Conservation (phyloP, 1,140 invertebrate species). For the Calephelis nemesis region DNA sequence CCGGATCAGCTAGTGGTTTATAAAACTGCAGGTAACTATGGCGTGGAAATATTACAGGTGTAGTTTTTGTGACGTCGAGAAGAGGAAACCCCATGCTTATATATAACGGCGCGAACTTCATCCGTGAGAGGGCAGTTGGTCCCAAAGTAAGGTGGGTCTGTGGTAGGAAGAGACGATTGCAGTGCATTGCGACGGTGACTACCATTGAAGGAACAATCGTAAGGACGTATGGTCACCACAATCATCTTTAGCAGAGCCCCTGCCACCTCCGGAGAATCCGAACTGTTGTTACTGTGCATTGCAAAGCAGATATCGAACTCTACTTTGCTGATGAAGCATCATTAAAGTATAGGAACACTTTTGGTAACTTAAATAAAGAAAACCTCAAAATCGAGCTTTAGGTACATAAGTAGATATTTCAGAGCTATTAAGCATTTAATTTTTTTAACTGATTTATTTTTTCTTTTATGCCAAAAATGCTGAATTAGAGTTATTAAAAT, state of each 20-base stretch:
- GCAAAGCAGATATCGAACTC: not conserved
- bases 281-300: not conserved
- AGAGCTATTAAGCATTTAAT: too few relatives aligned
- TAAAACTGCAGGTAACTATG: not conserved
- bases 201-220: conserved; percentile 44
- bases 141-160: conserved; percentile 49
- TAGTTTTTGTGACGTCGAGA: conserved; percentile 41
- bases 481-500: too few relatives aligned
- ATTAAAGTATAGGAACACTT: too few relatives aligned
- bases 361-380: too few relatives aligned
- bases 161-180: conserved; percentile 42
- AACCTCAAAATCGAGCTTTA: too few relatives aligned
- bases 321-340: not conserved
- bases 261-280: not conserved
- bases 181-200: conserved; percentile 47
- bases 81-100: conserved; percentile 57
- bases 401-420: too few relatives aligned
- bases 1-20: not conserved
- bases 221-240: conserved; percentile 47
- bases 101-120: conserved; percentile 49
- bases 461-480: too few relatives aligned
- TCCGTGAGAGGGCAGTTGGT: conserved; percentile 40
- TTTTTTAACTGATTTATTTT: too few relatives aligned
- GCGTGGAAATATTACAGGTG: conserved; percentile 35
- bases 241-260: conserved; percentile 39